phyloP scores from a whole-genome alignment of 2,113 vertebrate genomes.

The Festucalex cinctus region DNA sequence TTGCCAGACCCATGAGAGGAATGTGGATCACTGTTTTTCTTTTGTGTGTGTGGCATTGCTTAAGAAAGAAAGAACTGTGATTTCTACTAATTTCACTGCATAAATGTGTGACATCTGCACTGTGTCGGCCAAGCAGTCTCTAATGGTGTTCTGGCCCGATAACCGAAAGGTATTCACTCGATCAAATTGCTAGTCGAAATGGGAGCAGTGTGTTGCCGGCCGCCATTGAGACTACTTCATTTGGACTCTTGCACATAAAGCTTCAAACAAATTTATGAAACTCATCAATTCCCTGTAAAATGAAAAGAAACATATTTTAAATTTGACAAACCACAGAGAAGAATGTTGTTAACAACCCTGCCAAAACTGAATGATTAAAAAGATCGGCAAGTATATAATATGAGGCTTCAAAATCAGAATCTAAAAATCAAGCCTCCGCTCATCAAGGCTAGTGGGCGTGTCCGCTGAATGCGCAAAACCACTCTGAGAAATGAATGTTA shows the following conservation, averaged over 20 bases:
- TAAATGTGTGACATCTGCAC: conserved; percentile 26
- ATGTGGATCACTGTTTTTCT: neutral
- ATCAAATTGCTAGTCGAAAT: conserved; percentile 20
- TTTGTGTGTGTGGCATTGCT: neutral
- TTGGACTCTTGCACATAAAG: conserved; percentile 1
- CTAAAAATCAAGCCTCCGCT: too few relatives aligned
- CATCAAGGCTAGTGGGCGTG: too few relatives aligned
- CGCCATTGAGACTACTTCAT: conserved; percentile 13
- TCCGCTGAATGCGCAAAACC: too few relatives aligned
- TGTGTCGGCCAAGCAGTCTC: conserved; percentile 4
- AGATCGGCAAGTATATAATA: too few relatives aligned
- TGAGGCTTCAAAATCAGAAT: too few relatives aligned
- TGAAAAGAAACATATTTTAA: too few relatives aligned
- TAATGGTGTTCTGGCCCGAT: conserved; percentile 28
- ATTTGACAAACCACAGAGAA: too few relatives aligned
- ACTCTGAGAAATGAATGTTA: too few relatives aligned
- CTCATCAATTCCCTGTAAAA: neutral
- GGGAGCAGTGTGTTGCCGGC: conserved; percentile 12
- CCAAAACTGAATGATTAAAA: too few relatives aligned
- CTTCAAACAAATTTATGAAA: neutral
- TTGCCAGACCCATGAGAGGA: conserved; percentile 37
- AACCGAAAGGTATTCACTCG: conserved; percentile 12
- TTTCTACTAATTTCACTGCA: neutral
- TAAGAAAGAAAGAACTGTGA: neutral
- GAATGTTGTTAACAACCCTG: too few relatives aligned